Percentiles rank a stretch among this genome's conserved stretches.
phyloP scores from a whole-genome alignment of 2,797 vertebrate species.

The Cossypha caffra region DNA sequence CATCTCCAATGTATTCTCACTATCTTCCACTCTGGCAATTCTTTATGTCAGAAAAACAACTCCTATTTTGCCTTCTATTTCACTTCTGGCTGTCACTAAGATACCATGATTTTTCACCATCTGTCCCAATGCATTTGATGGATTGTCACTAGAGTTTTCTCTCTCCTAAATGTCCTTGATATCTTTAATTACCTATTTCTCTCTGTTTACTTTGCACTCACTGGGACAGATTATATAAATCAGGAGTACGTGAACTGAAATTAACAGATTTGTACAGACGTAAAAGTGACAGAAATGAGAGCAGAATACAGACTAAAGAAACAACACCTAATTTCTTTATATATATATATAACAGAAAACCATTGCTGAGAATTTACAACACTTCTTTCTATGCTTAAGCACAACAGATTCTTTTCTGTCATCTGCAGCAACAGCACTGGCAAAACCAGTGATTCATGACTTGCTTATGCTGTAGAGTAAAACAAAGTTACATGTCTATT shows the following conservation, averaged over 20 bases:
- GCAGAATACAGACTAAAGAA: neutral
- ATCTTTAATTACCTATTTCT: conserved; percentile 49
- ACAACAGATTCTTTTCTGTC: neutral
- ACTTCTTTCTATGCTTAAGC: neutral
- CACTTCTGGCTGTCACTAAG: neutral
- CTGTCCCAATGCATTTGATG: conserved; percentile 9
- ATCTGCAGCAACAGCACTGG: neutral
- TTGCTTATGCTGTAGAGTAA: neutral
- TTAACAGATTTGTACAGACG: neutral
- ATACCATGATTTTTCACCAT: conserved; percentile 15
- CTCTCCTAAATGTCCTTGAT: conserved; percentile 30
- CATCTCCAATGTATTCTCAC: neutral
- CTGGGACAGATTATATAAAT: neutral
- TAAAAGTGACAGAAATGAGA: neutral
- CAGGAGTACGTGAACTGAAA: neutral
- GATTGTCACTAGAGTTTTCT: conserved; percentile 9
- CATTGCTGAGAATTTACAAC: neutral
- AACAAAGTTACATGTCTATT: neutral
- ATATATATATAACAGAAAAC: neutral
- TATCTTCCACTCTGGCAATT: neutral
- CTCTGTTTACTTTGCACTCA: conserved; percentile 17
- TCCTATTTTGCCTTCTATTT: neutral
- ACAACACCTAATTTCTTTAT: neutral
- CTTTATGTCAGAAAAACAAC: neutral
- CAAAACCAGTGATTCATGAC: neutral